Evolutionary conservation across 2,797 vertebrate genomes (phyloP).

Genomic region (Dicrostonyx torquatus): DNA sequence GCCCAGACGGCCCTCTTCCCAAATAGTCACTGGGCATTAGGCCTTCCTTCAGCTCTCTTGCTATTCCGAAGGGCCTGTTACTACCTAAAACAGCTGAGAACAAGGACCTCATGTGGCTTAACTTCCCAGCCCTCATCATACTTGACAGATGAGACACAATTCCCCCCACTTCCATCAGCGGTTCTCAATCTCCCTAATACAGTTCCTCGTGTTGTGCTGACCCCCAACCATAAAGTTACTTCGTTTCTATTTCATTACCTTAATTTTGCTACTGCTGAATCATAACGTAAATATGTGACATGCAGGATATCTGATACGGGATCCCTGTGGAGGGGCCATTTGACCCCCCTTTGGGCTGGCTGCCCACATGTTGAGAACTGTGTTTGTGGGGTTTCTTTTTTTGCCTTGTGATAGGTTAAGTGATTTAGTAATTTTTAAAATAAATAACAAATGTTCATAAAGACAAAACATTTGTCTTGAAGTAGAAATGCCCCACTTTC

Average conservation of each 20-base stretch:
- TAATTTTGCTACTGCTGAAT: background rate
- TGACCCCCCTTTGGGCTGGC: background rate
- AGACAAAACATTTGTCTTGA: constrained; percentile 1
- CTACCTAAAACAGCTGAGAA: too few species aligned
- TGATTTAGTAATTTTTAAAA: background rate
- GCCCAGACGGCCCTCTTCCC: background rate
- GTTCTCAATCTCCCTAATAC: background rate
- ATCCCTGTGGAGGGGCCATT: background rate
- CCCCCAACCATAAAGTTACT: background rate
- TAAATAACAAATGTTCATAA: constrained; percentile 17
- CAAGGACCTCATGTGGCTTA: background rate
- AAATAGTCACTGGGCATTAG: background rate
- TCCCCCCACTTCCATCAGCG: background rate
- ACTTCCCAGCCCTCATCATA: background rate
- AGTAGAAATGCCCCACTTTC: constrained; percentile 24
- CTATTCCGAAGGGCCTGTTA: background rate
- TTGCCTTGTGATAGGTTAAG: background rate
- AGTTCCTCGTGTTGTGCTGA: background rate
- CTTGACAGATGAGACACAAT: background rate
- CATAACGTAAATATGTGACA: background rate
- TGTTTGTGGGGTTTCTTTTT: background rate
- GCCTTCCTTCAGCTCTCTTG: background rate
- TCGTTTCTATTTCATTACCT: background rate
- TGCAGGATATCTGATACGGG: background rate
- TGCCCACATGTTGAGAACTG: background rate